These are phyloP conservation scores for Aplodontia rufa DNA, from an alignment of 2,113 vertebrate genomes.

Conservation along the genomic window DNA sequence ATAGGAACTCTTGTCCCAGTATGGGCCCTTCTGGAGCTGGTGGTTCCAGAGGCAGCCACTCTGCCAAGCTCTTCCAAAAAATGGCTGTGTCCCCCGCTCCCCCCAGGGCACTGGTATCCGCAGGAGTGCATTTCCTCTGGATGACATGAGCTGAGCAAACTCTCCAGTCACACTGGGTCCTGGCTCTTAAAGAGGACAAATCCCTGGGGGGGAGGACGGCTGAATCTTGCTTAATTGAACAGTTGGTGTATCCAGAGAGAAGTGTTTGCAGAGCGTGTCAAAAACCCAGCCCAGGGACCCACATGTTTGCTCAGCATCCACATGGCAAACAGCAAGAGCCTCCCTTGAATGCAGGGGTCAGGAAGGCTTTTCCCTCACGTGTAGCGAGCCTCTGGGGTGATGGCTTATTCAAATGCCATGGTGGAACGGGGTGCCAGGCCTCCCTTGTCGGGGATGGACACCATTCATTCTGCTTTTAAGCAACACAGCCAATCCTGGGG, in stretches of 20 bases:
- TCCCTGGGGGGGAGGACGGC: not conserved
- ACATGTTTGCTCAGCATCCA: conserved; percentile 64
- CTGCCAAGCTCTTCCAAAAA: not conserved
- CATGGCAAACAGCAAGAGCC: conserved; percentile 69
- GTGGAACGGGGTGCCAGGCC: not conserved
- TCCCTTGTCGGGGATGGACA: not conserved
- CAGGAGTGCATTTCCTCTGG: not conserved
- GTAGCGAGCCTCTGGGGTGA: conserved; percentile 58
- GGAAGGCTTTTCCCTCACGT: conserved; percentile 67
- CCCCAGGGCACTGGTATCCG: not conserved
- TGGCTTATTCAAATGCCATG: conserved; percentile 26
- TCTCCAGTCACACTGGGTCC: conserved; percentile 14
- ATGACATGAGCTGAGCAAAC: conserved; percentile 45
- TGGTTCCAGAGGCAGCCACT: not conserved
- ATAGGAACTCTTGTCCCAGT: not conserved
- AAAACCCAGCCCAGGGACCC: conserved; percentile 44
- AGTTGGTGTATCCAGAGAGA: conserved; percentile 50
- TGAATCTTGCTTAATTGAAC: conserved; percentile 61
- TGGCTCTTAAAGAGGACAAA: conserved; percentile 49
- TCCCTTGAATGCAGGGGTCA: conserved; percentile 53
- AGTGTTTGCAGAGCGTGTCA: conserved; percentile 60
- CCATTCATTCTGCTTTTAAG: not conserved
- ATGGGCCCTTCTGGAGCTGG: not conserved
- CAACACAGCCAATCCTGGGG: not conserved
- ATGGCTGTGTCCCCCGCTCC: not conserved